These are phyloP conservation scores for Elegia similella DNA, from an alignment of 2,888 invertebrate genomes.

Conservation along the genomic window DNA sequence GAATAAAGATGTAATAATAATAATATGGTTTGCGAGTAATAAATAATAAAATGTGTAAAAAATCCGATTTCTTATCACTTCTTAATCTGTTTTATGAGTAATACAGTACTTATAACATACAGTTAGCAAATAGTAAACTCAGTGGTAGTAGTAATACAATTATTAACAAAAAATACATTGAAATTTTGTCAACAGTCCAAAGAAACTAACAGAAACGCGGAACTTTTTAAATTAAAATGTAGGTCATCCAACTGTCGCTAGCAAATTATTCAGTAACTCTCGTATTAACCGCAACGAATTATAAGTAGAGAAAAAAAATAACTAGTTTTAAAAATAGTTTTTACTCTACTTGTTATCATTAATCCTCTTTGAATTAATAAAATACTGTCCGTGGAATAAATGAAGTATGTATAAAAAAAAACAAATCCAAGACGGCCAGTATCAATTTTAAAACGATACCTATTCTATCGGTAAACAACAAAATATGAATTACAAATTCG, in stretches of 20 bases:
- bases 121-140: no score
- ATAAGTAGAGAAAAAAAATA: neutral
- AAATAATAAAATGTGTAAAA: no score
- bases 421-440: neutral
- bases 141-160: no score
- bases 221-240: conserved; percentile 49
- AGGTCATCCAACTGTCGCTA: conserved; percentile 37
- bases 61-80: no score
- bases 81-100: no score
- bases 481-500: conserved; percentile 4
- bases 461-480: neutral
- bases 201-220: conserved; percentile 33
- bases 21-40: no score
- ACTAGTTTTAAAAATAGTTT: neutral
- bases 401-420: neutral
- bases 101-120: no score
- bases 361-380: no score
- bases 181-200: conserved; percentile 41
- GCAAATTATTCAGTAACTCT: conserved; percentile 4
- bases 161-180: conserved; percentile 17
- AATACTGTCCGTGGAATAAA: neutral
- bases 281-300: neutral
- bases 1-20: no score
- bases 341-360: no score
- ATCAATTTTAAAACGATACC: neutral